phyloP scores from a whole-genome alignment of 2,888 invertebrate species.

The Cantharis flavilabris region DNA sequence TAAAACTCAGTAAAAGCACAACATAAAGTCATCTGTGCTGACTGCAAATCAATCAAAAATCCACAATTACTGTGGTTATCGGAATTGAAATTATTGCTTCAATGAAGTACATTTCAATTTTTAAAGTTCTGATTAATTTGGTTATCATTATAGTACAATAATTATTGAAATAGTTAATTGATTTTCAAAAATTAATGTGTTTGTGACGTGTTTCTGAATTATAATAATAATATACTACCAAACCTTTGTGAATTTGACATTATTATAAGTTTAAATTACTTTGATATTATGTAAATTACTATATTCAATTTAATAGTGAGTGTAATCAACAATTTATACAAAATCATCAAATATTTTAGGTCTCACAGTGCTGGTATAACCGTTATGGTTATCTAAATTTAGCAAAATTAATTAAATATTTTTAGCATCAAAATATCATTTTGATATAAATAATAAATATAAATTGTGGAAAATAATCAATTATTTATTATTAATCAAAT shows the following conservation, averaged over 20 bases:
- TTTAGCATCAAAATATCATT: no score
- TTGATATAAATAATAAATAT: no score
- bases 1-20: no score
- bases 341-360: not conserved
- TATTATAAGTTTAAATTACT: not conserved
- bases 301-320: not conserved
- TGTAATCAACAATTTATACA: not conserved
- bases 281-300: not conserved
- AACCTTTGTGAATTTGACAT: not conserved
- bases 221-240: not conserved
- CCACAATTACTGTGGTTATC: not conserved
- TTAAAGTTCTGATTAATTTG: not conserved
- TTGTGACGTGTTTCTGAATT: not conserved
- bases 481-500: no score
- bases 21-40: not conserved
- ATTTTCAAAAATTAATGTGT: not conserved
- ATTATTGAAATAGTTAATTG: not conserved
- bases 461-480: no score
- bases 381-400: not conserved
- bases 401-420: not conserved
- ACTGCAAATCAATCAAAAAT: not conserved
- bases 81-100: not conserved
- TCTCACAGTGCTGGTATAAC: no score
- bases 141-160: not conserved
- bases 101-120: no score